phyloP scores from a whole-genome alignment of 2,797 vertebrate species.

The Chrosomus eos region DNA sequence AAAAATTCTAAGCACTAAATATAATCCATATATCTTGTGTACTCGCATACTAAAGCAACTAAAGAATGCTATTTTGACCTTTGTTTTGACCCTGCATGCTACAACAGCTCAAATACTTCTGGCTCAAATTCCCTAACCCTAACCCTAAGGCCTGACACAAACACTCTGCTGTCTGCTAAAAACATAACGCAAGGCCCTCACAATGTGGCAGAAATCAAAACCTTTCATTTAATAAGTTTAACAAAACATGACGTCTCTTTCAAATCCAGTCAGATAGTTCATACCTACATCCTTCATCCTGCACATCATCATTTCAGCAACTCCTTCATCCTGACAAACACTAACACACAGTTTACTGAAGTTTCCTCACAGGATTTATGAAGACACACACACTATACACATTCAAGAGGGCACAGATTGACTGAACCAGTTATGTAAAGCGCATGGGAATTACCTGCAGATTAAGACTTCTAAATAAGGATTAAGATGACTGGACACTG shows the following conservation, averaged over 20 bases:
- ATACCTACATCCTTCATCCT: slow-evolving; percentile 28
- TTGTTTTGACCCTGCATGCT: background rate
- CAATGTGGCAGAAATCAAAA: background rate
- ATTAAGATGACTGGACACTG: slow-evolving; percentile 55
- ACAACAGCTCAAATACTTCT: slow-evolving; percentile 15
- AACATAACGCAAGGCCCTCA: background rate
- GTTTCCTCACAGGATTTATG: slow-evolving; percentile 66
- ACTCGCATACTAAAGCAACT: background rate
- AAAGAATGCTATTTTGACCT: background rate
- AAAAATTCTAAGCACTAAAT: background rate
- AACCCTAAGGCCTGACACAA: slow-evolving; percentile 21
- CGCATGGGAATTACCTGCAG: slow-evolving; percentile 57
- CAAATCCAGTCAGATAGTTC: background rate
- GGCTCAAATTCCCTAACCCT: slow-evolving; percentile 22
- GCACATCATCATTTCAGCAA: background rate
- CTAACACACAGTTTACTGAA: background rate
- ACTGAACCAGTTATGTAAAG: slow-evolving; percentile 32
- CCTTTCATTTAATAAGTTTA: background rate
- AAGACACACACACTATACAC: background rate
- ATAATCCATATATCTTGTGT: background rate
- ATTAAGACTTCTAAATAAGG: slow-evolving; percentile 59
- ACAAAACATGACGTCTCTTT: background rate
- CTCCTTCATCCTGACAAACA: background rate
- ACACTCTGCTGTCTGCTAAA: background rate
- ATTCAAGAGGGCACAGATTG: slow-evolving; percentile 5